These are phyloP conservation scores for Apotomis betuletana DNA, from an alignment of 2,888 invertebrate genomes.

Conservation along the genomic window DNA sequence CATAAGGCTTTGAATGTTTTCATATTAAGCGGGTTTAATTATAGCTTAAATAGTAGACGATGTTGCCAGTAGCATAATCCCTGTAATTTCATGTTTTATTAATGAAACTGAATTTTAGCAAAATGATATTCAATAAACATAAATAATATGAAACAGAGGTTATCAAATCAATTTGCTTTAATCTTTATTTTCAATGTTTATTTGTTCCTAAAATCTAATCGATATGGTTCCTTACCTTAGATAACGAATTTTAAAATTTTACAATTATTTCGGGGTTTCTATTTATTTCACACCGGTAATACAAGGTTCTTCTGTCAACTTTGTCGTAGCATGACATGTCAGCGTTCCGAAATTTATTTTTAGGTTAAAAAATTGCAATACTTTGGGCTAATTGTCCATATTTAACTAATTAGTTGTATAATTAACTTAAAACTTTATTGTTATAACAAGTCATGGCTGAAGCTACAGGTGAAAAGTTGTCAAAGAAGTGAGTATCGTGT, in stretches of 20 bases:
- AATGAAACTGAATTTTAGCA: background rate
- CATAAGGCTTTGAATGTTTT: too few species aligned
- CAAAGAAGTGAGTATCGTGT: constrained; percentile 86
- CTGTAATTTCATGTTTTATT: background rate
- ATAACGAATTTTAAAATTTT: background rate
- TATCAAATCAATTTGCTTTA: too few species aligned
- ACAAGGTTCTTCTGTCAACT: constrained; percentile 6
- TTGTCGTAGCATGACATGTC: constrained; percentile 15
- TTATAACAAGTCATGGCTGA: constrained; percentile 79
- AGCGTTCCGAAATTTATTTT: constrained; percentile 20
- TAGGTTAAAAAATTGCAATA: constrained; percentile 30
- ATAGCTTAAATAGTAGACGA: constrained; percentile 1
- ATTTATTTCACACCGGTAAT: background rate
- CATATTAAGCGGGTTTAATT: background rate
- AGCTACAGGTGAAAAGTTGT: constrained; percentile 82
- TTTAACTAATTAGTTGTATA: constrained; percentile 25
- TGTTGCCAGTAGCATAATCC: constrained; percentile 7
- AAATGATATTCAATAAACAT: too few species aligned
- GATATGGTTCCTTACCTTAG: background rate
- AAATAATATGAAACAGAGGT: too few species aligned
- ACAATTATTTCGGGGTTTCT: background rate
- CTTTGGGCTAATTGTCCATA: constrained; percentile 20
- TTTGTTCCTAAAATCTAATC: too few species aligned
- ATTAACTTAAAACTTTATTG: constrained; percentile 8
- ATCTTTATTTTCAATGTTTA: too few species aligned